A percentile compares a stretch with the other conserved stretches of the same genome.
Evolutionary conservation across 2,113 vertebrate species (phyloP).

Genomic region (Thomomys bottae): DNA sequence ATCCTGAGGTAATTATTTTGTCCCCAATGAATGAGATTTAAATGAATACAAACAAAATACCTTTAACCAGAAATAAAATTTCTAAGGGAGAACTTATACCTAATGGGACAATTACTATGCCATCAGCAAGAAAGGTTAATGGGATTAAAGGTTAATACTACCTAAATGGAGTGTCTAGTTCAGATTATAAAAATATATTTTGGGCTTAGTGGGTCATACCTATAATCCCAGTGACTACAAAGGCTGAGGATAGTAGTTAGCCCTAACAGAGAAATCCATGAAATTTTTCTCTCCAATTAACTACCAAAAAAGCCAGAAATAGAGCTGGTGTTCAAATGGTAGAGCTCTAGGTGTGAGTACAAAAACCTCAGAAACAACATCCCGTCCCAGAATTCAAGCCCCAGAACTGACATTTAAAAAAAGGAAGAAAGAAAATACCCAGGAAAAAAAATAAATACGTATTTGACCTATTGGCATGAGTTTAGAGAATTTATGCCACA

Average conservation of each 20-base stretch:
- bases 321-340: too few relatives aligned
- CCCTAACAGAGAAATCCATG: too few relatives aligned
- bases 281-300: too few relatives aligned
- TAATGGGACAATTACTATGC: neutral
- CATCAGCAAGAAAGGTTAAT: neutral
- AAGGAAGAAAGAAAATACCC: neutral
- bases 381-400: too few relatives aligned
- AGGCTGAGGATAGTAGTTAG: too few relatives aligned
- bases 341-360: too few relatives aligned
- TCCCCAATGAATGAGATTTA: neutral
- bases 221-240: too few relatives aligned
- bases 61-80: slow-evolving; percentile 11
- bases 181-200: neutral
- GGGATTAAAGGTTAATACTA: neutral
- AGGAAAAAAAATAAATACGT: neutral
- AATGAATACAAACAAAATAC: neutral
- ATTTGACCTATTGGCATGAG: neutral
- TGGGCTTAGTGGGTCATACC: neutral
- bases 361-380: too few relatives aligned
- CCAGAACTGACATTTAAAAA: too few relatives aligned
- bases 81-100: neutral
- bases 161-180: neutral
- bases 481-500: neutral
- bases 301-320: too few relatives aligned
- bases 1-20: neutral